These are phyloP conservation scores for Hemibagrus guttatus DNA, from an alignment of 2,797 vertebrate species.

Conservation along the genomic window DNA sequence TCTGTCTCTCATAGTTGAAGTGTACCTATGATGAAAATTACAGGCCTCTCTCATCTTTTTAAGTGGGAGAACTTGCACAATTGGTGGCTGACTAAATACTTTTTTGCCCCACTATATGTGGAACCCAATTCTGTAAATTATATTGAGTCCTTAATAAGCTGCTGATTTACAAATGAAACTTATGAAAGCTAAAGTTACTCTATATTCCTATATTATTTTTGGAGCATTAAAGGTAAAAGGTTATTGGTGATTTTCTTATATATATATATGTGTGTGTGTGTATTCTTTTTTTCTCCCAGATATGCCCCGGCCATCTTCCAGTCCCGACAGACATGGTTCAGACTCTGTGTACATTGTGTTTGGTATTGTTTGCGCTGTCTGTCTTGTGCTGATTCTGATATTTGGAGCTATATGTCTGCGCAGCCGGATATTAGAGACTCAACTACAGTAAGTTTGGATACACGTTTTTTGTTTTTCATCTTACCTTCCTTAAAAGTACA, in stretches of 20 bases:
- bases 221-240: background rate
- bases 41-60: no score
- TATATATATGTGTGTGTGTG: background rate
- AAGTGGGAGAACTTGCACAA: no score
- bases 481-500: background rate
- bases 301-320: conserved; percentile 75
- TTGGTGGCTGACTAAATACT: no score
- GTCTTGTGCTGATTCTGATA: conserved; percentile 77
- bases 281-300: conserved; percentile 56
- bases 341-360: conserved; percentile 76
- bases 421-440: conserved; percentile 75
- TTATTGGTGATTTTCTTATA: background rate
- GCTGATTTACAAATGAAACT: no score
- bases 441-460: conserved; percentile 77
- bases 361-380: conserved; percentile 77
- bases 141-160: background rate
- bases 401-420: conserved; percentile 76
- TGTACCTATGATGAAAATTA: no score
- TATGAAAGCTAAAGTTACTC: background rate
- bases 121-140: background rate
- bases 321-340: conserved; percentile 69
- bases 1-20: no score
- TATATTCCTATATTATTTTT: background rate
- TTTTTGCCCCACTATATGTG: no score
- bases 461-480: background rate